A percentile compares a stretch with the other conserved stretches of the same genome.
Evolutionary conservation across 2,888 invertebrate species (phyloP).

Genomic region (Leptothorax acervorum): DNA sequence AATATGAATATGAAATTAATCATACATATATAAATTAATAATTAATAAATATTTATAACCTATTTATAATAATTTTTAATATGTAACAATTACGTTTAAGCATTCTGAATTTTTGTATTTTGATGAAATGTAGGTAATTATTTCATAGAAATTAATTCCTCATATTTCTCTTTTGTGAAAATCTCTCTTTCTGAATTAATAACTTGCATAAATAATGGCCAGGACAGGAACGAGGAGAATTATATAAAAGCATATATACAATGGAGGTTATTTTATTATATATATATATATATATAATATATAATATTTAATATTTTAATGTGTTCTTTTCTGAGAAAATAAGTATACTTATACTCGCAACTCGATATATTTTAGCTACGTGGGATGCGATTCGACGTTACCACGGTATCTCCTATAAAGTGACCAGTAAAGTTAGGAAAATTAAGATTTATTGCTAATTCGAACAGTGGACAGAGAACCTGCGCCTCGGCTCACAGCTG

Average conservation of each 20-base stretch:
- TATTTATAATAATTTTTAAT: neutral
- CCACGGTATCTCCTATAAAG: conserved; percentile 21
- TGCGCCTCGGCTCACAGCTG: conserved; percentile 17
- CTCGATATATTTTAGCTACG: conserved; percentile 61
- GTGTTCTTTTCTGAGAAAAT: conserved; percentile 81
- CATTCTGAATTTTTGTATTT: neutral
- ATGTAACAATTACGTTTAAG: neutral
- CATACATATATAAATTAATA: neutral
- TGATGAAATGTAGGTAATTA: conserved; percentile 1
- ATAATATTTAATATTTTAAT: conserved; percentile 55
- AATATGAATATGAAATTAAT: neutral
- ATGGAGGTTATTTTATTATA: conserved; percentile 72
- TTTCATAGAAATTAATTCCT: neutral
- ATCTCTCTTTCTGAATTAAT: neutral
- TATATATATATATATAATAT: conserved; percentile 9
- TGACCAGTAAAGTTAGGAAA: conserved; percentile 19
- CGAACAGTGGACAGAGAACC: conserved; percentile 36
- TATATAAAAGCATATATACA: conserved; percentile 58
- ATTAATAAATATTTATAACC: neutral
- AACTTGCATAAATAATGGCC: neutral
- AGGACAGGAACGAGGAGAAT: neutral
- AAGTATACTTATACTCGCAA: conserved; percentile 79
- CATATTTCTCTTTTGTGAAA: neutral
- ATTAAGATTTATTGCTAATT: conserved; percentile 66
- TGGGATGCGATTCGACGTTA: conserved; percentile 49